phyloP scores from a whole-genome alignment of 2,797 vertebrate species.

The Triplophysa bombifrons region DNA sequence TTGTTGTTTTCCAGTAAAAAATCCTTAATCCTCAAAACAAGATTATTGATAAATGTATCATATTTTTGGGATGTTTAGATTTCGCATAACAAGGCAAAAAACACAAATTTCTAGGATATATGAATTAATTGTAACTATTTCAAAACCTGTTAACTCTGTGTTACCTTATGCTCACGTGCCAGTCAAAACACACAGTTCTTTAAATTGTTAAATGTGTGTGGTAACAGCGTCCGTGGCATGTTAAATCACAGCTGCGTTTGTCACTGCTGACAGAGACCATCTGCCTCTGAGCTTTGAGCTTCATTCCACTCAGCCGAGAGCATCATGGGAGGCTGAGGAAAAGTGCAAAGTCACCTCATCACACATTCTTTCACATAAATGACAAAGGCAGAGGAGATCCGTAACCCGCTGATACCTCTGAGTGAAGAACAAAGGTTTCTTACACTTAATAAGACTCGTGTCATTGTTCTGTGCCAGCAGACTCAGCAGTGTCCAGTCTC shows the following conservation, averaged over 20 bases:
- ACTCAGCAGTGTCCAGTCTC: conserved; percentile 48
- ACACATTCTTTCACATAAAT: conserved; percentile 26
- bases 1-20: too few relatives aligned
- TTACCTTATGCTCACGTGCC: neutral
- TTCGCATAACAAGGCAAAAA: neutral
- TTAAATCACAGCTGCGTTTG: conserved; percentile 65
- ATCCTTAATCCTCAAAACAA: too few relatives aligned
- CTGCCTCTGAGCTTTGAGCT: conserved; percentile 62
- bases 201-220: conserved; percentile 25
- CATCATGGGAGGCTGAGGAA: conserved; percentile 44
- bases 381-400: neutral
- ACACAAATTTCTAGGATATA: neutral
- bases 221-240: conserved; percentile 57
- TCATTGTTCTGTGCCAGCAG: conserved; percentile 41
- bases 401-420: conserved; percentile 15
- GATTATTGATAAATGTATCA: neutral
- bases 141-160: neutral
- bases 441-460: conserved; percentile 48
- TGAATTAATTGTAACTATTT: neutral
- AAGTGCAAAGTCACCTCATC: conserved; percentile 52
- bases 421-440: conserved; percentile 38
- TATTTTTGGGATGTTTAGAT: neutral
- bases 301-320: conserved; percentile 40
- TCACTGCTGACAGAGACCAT: conserved; percentile 64
- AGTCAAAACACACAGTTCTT: conserved; percentile 11